A percentile compares a stretch with the other conserved stretches of the same genome.
Evolutionary conservation across 2,888 invertebrate species (phyloP).

Genomic region (Ceriagrion tenellum): DNA sequence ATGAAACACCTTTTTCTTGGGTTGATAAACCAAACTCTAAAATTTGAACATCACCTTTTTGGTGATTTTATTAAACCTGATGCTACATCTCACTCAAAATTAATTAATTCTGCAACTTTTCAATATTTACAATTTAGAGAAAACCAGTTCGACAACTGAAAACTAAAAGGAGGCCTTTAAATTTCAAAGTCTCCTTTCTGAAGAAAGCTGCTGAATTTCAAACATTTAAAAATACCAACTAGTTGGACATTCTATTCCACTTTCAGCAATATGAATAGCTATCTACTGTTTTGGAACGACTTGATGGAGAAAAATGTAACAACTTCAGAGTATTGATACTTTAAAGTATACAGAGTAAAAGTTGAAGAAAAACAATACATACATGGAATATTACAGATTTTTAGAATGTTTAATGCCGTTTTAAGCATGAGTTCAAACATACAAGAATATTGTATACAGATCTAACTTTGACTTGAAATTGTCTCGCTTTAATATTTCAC

Average conservation of each 20-base stretch:
- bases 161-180: background rate
- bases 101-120: background rate
- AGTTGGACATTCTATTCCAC: background rate
- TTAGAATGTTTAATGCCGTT: background rate
- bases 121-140: slow-evolving; percentile 42
- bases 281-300: background rate
- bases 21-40: background rate
- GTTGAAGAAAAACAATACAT: background rate
- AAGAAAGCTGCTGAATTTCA: background rate
- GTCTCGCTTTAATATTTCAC: background rate
- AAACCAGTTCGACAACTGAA: background rate
- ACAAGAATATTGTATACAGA: background rate
- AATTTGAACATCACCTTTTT: background rate
- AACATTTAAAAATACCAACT: background rate
- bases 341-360: background rate
- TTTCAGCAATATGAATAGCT: slow-evolving; percentile 16
- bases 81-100: background rate
- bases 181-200: background rate
- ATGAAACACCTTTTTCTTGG: background rate
- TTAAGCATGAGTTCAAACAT: slow-evolving; percentile 2
- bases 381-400: background rate
- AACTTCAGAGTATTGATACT: background rate
- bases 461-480: background rate
- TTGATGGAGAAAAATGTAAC: background rate
- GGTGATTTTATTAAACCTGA: background rate